These are phyloP conservation scores for Macroglossus sobrinus DNA, from an alignment of 2,113 vertebrate species.

Conservation along the genomic window DNA sequence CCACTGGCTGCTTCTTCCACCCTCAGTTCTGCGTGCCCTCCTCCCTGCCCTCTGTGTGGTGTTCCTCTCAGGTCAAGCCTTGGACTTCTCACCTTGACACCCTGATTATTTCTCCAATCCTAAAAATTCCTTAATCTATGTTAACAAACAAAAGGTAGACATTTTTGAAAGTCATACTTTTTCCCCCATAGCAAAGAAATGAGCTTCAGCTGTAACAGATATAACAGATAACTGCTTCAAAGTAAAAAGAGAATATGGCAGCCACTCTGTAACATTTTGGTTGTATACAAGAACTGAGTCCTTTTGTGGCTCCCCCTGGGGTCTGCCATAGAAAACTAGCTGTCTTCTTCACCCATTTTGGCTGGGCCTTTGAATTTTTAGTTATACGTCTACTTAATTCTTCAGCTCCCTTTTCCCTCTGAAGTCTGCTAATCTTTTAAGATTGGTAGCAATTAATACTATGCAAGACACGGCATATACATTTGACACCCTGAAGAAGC, in stretches of 20 bases:
- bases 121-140: background rate
- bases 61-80: background rate
- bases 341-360: background rate
- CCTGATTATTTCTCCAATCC: background rate
- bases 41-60: background rate
- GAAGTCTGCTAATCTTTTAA: background rate
- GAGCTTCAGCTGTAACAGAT: background rate
- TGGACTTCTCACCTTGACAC: background rate
- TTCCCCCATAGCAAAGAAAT: background rate
- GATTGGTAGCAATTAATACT: background rate
- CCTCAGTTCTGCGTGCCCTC: background rate
- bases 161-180: background rate
- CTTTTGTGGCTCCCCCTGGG: no score
- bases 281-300: background rate
- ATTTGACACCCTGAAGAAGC: background rate
- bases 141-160: background rate
- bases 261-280: background rate
- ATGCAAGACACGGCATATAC: background rate
- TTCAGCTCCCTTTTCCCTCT: background rate
- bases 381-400: background rate
- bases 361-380: background rate
- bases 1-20: background rate
- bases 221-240: background rate
- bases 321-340: background rate
- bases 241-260: background rate